These are phyloP conservation scores for Porites evermanni DNA, from an alignment of 92 coral and sea anemone genomes.

Conservation along the genomic window DNA sequence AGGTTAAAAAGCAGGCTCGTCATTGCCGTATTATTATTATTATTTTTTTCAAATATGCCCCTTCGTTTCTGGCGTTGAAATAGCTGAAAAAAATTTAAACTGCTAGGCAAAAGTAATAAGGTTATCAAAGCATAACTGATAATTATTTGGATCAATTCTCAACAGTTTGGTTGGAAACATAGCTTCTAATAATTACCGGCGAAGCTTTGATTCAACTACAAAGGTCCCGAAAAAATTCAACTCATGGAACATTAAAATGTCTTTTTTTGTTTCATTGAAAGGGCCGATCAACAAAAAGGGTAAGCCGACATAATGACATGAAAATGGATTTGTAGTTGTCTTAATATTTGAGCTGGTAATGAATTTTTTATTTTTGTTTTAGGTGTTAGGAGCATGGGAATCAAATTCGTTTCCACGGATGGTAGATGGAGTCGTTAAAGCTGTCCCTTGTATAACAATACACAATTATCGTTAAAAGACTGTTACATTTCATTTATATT, in stretches of 20 bases:
- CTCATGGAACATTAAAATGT: not conserved
- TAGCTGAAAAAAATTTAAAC: not conserved
- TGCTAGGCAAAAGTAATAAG: not conserved
- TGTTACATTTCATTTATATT: not conserved
- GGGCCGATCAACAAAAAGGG: not conserved
- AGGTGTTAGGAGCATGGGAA: conserved; percentile 6
- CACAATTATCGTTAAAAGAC: not conserved
- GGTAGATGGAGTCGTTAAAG: not conserved
- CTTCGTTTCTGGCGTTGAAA: not conserved
- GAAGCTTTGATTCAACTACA: not conserved
- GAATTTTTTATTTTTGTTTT: not conserved
- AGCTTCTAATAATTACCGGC: not conserved
- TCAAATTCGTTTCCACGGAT: not conserved
- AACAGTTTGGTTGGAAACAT: not conserved
- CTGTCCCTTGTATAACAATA: too few relatives aligned
- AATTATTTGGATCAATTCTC: conserved; percentile 3
- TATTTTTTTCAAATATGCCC: not conserved
- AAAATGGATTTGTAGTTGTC: not conserved
- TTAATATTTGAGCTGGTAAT: not conserved
- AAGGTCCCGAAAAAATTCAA: not conserved
- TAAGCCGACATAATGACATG: not conserved
- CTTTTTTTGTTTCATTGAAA: not conserved
- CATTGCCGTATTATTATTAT: too few relatives aligned
- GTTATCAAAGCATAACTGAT: not conserved
- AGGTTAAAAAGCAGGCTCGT: too few relatives aligned